Evolutionary conservation across 2,113 vertebrate species (phyloP).

Genomic region (Nettapus auritus): DNA sequence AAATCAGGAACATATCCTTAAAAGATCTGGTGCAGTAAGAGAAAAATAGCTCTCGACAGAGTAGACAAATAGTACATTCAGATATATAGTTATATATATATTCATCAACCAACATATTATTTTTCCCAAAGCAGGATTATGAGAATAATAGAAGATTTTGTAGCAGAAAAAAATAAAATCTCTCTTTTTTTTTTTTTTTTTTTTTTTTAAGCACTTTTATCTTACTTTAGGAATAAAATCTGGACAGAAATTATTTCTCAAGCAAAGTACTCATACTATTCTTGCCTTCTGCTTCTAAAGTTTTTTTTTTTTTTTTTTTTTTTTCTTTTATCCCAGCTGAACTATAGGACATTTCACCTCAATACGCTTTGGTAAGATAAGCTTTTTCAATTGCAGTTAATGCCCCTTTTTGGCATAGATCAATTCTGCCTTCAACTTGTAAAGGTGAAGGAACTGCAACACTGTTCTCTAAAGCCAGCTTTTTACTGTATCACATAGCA

Average conservation of each 20-base stretch:
- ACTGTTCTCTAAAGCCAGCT: not conserved
- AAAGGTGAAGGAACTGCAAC: not conserved
- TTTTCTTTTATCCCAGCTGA: not conserved
- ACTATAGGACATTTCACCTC: not conserved
- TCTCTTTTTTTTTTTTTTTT: no score
- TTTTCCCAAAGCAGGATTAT: not conserved
- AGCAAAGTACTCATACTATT: not conserved
- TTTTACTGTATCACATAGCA: not conserved
- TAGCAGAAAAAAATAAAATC: not conserved
- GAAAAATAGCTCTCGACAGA: not conserved
- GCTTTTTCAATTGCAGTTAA: not conserved
- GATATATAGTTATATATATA: not conserved
- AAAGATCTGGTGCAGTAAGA: not conserved
- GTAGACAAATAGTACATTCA: not conserved
- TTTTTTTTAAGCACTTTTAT: not conserved
- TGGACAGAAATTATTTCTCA: not conserved
- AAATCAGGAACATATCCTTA: not conserved
- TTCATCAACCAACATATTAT: not conserved
- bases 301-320: not conserved
- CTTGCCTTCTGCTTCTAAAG: not conserved
- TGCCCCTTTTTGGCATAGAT: not conserved
- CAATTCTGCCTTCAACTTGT: not conserved
- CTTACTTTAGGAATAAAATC: not conserved
- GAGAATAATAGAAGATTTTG: not conserved
- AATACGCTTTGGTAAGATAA: slow-evolving; percentile 1